phyloP scores from a whole-genome alignment of 1,140 invertebrate species.

The Procambarus virginalis region DNA sequence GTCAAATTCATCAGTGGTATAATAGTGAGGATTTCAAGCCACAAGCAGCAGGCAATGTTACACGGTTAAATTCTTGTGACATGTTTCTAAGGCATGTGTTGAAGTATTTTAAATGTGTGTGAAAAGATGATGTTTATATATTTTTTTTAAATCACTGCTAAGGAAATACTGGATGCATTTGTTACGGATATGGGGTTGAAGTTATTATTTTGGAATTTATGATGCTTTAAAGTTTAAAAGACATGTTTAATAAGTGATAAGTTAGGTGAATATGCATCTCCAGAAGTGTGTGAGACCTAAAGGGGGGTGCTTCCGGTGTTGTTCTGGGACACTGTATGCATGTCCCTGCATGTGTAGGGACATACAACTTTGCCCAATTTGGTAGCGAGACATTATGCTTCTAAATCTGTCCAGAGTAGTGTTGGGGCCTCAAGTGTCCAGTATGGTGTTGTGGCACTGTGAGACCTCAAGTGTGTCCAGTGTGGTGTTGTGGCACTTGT shows the following conservation, averaged over 20 bases:
- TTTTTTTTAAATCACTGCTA: too few species aligned
- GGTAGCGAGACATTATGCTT: too few species aligned
- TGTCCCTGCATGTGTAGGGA: too few species aligned
- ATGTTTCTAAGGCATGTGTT: not conserved
- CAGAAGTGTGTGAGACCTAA: too few species aligned
- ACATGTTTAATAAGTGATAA: too few species aligned
- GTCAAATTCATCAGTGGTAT: conserved; percentile 4
- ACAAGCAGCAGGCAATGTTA: not conserved
- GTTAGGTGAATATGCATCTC: too few species aligned
- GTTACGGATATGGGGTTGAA: not conserved
- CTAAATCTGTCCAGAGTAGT: too few species aligned
- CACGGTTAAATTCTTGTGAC: not conserved
- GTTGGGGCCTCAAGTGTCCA: too few species aligned
- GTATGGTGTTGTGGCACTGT: not conserved
- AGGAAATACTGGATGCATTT: not conserved
- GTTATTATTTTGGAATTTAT: not conserved
- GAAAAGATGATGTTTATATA: not conserved
- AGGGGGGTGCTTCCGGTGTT: too few species aligned
- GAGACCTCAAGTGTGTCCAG: not conserved
- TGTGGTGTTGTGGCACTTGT: not conserved
- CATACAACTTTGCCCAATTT: too few species aligned
- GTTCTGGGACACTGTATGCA: too few species aligned
- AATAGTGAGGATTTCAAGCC: not conserved
- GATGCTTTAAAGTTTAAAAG: not conserved
- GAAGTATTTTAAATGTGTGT: not conserved